These are phyloP conservation scores for Zophobas morio DNA, from an alignment of 1,140 invertebrate species.

Conservation along the genomic window DNA sequence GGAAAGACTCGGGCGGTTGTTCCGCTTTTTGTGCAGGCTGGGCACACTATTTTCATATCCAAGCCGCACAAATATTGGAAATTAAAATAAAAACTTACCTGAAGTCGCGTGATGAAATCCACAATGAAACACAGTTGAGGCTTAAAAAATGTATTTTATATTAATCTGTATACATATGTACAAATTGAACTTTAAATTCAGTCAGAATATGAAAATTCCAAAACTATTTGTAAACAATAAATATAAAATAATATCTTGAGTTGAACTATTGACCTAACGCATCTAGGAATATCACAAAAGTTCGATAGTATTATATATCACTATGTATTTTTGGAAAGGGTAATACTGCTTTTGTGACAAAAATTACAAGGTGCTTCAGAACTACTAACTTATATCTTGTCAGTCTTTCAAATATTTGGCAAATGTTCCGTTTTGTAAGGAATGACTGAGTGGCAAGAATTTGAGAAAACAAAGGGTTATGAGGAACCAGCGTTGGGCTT, in stretches of 20 bases:
- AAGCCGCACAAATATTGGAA: no score
- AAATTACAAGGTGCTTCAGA: background rate
- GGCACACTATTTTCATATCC: no score
- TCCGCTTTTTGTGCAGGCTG: no score
- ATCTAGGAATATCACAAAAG: constrained; percentile 36
- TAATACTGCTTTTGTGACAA: constrained; percentile 30
- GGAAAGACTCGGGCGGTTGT: no score
- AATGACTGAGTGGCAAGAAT: constrained; percentile 37
- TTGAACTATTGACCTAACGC: constrained; percentile 12
- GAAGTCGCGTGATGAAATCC: background rate
- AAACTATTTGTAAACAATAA: constrained; percentile 18
- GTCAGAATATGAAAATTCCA: constrained; percentile 6
- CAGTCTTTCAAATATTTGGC: constrained; percentile 37
- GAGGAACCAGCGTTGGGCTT: constrained; percentile 51
- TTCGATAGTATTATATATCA: constrained; percentile 17
- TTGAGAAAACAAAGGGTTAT: background rate
- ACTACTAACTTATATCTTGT: background rate
- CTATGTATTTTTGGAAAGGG: constrained; percentile 18
- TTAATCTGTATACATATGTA: constrained; percentile 22
- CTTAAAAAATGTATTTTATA: constrained; percentile 18
- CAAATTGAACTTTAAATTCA: constrained; percentile 32
- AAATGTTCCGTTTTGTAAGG: constrained; percentile 32
- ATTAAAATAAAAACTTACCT: no score
- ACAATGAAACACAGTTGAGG: constrained; percentile 5
- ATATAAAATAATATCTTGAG: constrained; percentile 37